phyloP scores from a whole-genome alignment of 1,140 invertebrate genomes.

The Drosophila kanapiae region DNA sequence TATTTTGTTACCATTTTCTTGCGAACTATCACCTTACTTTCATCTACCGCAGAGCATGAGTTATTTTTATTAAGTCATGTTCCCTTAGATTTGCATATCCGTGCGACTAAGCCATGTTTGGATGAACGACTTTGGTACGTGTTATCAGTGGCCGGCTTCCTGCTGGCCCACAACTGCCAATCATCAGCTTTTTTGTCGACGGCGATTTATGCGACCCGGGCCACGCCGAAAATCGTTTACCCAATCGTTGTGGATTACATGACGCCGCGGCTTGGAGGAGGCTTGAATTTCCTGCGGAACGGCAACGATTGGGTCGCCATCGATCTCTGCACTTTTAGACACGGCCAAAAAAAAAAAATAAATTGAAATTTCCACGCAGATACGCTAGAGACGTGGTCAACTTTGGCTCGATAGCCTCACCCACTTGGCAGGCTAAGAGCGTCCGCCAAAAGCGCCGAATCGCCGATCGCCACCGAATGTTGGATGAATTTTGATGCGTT shows the following conservation, averaged over 20 bases:
- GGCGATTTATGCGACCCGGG: slow-evolving; percentile 59
- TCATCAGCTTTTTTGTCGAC: slow-evolving; percentile 50
- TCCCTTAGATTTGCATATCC: slow-evolving; percentile 22
- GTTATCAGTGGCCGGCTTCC: slow-evolving; percentile 48
- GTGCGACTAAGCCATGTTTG: slow-evolving; percentile 16
- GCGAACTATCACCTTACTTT: not conserved
- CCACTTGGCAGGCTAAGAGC: slow-evolving; percentile 65
- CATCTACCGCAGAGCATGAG: not conserved
- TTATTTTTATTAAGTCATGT: slow-evolving; percentile 1
- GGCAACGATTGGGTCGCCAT: slow-evolving; percentile 27
- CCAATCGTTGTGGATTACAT: slow-evolving; percentile 66
- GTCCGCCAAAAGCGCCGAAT: slow-evolving; percentile 58
- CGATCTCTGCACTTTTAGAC: slow-evolving; percentile 63
- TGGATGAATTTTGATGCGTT: slow-evolving; percentile 68
- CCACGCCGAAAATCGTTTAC: slow-evolving; percentile 52
- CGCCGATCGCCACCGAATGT: slow-evolving; percentile 51
- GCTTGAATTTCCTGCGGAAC: slow-evolving; percentile 20
- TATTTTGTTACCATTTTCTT: too few species aligned
- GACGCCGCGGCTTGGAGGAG: slow-evolving; percentile 28
- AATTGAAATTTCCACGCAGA: slow-evolving; percentile 64
- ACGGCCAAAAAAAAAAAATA: slow-evolving; percentile 45
- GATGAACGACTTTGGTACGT: slow-evolving; percentile 35
- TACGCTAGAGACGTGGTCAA: slow-evolving; percentile 59
- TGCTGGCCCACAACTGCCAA: slow-evolving; percentile 78
- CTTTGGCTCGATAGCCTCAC: slow-evolving; percentile 20